Evolutionary conservation across 2,797 vertebrate genomes (phyloP), one percentile per base, ranked within the genome.

Genomic region (Megaceryle alcyon): DNA sequence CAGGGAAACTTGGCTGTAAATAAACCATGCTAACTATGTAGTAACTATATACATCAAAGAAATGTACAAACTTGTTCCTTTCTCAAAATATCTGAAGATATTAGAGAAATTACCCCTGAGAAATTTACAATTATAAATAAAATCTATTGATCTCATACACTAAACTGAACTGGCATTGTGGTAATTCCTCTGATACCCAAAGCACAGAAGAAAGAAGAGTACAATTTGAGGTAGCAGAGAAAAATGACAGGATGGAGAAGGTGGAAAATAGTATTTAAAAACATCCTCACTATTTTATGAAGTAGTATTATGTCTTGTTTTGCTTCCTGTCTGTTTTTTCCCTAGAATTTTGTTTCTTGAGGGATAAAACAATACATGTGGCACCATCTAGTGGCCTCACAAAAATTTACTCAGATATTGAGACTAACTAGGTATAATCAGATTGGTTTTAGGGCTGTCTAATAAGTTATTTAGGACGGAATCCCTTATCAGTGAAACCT

Each of bases 361-460:
- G 23, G 7, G 2, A 0, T 41, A 17, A 66, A 63, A 35, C 17
- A 29, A 44, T 59, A 63, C 26, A 37, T 31, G n/a, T 80, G 37
- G 91, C 95, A 77, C 96, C 96, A 94, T 77, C 96, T 96, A 92
- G 94, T 94, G 96, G 87, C 12, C 21, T n/a, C n/a, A 28, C 22
- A 54, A 79, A 92, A 73, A 53, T 18, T 63, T 39, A 21, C 57
- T 59, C 37, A 9, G 3, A 48, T 37, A 53, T 57, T 57, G 9
- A 64, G 46, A 64, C 18, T 10, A 4, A 33, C 5, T 49, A 13
- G 3, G 10, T 28, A 4, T 5, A 44, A 13, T 22, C 20, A 29
- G 29, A 5, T 10, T 9, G 7, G 1, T 41, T 82, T 51, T 46
- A 17, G 25, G 19, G 10, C 17, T 2, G 3, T 65, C 11, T 69